phyloP scores from a whole-genome alignment of 2,888 invertebrate genomes.

The Micoletzkya japonica region DNA sequence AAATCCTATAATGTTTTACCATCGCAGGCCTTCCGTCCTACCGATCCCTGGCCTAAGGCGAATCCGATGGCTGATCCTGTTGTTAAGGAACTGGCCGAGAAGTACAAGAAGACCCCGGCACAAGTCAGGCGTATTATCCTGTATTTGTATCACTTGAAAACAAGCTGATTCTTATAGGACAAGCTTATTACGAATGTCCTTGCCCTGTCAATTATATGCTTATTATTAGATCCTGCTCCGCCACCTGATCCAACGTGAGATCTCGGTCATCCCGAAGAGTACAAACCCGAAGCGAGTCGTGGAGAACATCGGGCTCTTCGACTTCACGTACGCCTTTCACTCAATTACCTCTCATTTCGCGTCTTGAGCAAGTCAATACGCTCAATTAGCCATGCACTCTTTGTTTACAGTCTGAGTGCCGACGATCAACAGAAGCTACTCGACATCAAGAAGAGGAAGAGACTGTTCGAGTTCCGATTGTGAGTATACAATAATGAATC shows the following conservation, averaged over 20 bases:
- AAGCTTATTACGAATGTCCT: too few species aligned
- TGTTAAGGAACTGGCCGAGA: conserved; percentile 38
- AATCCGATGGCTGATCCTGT: conserved; percentile 42
- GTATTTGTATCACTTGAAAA: background rate
- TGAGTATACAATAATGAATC: too few species aligned
- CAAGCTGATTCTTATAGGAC: too few species aligned
- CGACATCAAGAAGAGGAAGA: conserved; percentile 32
- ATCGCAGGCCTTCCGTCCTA: conserved; percentile 40
- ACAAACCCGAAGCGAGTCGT: conserved; percentile 42
- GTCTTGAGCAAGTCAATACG: background rate
- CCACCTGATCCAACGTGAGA: conserved; percentile 45
- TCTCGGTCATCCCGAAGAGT: conserved; percentile 49
- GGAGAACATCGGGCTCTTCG: conserved; percentile 50
- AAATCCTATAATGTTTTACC: background rate
- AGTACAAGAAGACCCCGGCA: conserved; percentile 46
- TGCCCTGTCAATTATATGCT: too few species aligned
- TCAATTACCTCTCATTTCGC: too few species aligned
- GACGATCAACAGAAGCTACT: conserved; percentile 45
- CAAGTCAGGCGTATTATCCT: conserved; percentile 31
- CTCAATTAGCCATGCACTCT: background rate
- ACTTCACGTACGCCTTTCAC: conserved; percentile 37
- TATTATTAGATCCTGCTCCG: conserved; percentile 38
- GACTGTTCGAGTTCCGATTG: conserved; percentile 44
- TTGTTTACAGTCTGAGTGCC: conserved; percentile 28
- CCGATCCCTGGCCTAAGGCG: conserved; percentile 43